Base-by-base conservation (phyloP, 2,888 invertebrate species). In the Campoplex capitator region DNA sequence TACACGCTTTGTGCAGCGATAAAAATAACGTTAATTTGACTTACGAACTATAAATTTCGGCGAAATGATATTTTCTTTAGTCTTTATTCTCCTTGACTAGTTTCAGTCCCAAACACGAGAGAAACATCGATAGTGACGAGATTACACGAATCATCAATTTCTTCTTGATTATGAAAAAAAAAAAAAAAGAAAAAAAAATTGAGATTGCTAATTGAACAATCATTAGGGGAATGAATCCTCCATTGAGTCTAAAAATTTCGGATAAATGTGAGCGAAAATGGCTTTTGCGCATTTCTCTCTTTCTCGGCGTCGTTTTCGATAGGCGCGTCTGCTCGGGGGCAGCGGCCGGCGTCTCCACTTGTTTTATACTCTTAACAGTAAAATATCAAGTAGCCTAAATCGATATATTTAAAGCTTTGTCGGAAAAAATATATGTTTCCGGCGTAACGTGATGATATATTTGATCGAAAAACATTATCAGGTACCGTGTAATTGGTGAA, bases 341-440 rank as follows among this genome's bases (percentile, higher is more conserved):
- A 90, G 88, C 89, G 88, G 91, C 92, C 93, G 92, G 93, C 92
- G 92, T 92, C 92, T 92, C 92, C 92, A 92, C 91, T 91, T 88
- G 88, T 90, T 89, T 86, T 65, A 76, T 79, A 38, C 65, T 62
- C 68, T 68, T 28, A 45, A 42, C 28, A 48, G 51, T 68, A 51
- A 74, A 79, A 28, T 38, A 74, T 9, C 13, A 4, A 78, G 23
- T 58, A 70, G 8, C 71, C 23, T 67, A 67, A 58, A 79, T 58
- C 23, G 23, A 58, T n/a, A n/a, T 51, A 62, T 77, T 23, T 35
- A 71, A 56, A 68, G 68, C 35, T 18, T 16, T 35, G 62, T 32
- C n/a, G 18, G 62, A 74, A 84, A 84, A 87, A 87, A 84, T 82
- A 70, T 87, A 48, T 65, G 56, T 78, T 82, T 35, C 75, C 78